These are phyloP conservation scores for Pseudomyrmex flavicornis DNA, from an alignment of 1,140 invertebrate genomes.

Conservation along the genomic window DNA sequence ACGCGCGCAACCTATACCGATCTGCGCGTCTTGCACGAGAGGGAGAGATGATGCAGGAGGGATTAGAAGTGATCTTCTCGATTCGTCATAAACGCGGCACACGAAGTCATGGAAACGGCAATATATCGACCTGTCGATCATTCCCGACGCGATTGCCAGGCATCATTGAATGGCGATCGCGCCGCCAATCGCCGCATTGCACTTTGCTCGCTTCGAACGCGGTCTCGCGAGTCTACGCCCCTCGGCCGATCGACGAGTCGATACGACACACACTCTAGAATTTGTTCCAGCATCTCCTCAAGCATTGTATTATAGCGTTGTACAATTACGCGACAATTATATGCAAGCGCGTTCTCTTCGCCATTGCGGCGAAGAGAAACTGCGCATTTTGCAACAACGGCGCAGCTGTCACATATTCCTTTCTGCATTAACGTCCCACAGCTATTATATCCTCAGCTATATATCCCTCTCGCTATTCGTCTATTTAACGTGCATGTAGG, in stretches of 20 bases:
- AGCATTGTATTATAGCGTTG: neutral
- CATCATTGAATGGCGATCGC: conserved; percentile 31
- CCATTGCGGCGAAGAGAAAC: neutral
- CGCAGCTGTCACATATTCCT: conserved; percentile 11
- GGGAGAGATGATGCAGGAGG: neutral
- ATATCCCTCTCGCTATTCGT: conserved; percentile 23
- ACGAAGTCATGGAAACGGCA: neutral
- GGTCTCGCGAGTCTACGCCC: neutral
- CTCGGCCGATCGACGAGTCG: neutral
- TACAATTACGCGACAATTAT: conserved; percentile 20
- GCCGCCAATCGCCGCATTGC: neutral
- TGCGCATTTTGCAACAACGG: conserved; percentile 26
- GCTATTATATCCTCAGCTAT: too few species aligned
- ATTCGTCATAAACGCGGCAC: conserved; percentile 19
- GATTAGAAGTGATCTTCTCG: conserved; percentile 39
- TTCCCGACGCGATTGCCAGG: neutral
- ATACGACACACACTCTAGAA: neutral
- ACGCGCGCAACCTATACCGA: conserved; percentile 26
- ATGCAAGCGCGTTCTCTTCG: neutral
- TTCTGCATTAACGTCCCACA: neutral
- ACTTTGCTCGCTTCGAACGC: neutral
- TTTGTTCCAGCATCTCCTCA: neutral
- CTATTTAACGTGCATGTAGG: conserved; percentile 14
- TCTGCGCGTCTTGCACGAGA: conserved; percentile 31
- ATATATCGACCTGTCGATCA: conserved; percentile 39